Conservation (phyloP, 2,797 vertebrate species). For the Artibeus lituratus region DNA sequence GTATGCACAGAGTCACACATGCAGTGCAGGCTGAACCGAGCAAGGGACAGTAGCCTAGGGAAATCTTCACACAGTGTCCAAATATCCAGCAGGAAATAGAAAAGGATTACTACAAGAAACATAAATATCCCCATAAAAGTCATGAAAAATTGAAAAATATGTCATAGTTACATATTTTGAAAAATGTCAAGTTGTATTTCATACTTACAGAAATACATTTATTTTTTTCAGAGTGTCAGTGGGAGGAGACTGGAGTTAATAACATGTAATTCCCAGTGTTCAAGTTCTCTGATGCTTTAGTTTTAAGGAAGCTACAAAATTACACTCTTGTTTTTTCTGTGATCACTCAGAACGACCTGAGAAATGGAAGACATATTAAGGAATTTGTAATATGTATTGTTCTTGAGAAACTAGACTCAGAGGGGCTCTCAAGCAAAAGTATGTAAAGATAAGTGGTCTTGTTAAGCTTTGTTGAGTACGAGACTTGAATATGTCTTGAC, state of each 20-base stretch:
- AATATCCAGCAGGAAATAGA: not conserved
- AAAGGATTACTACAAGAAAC: not conserved
- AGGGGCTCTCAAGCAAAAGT: not conserved
- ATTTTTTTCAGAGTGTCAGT: not conserved
- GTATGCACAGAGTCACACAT: fast-evolving
- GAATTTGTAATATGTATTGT: not conserved
- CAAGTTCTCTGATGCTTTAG: not conserved
- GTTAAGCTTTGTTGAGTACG: not conserved
- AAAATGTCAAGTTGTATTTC: not conserved
- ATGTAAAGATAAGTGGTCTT: not conserved
- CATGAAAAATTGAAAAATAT: not conserved
- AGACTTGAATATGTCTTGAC: not conserved
- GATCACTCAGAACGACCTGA: not conserved
- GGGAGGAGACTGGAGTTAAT: not conserved
- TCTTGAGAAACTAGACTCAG: not conserved
- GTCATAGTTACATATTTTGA: not conserved
- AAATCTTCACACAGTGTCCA: not conserved
- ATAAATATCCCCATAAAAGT: not conserved
- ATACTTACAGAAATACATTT: not conserved
- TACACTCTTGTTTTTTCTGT: not conserved
- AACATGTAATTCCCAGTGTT: not conserved
- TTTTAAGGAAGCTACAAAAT: not conserved
- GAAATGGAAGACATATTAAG: not conserved
- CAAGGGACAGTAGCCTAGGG: not conserved
- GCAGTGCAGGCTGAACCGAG: not conserved